Base-by-base conservation (phyloP, 2,797 vertebrate species). In the Anas georgica region DNA sequence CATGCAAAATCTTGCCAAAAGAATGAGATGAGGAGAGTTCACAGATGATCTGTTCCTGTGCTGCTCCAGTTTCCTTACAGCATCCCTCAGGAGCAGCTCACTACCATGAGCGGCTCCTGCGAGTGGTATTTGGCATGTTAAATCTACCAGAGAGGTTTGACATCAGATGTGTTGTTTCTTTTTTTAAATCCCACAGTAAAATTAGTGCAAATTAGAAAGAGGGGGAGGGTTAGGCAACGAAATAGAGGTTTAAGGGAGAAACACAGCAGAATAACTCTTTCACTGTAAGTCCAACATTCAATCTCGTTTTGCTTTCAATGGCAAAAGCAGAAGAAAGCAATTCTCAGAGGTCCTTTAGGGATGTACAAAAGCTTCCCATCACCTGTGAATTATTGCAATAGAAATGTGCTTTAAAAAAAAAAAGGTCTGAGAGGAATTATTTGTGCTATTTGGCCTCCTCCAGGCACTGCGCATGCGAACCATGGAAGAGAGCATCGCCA, bases 131-230 rank as follows among this genome's bases (percentile, higher is more conserved):
- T 93, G 96, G 96, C 97, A 86, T 56, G 28, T 56, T 63, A 25
- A 7, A 21, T 77, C 73, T 63, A 37, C 75, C 67, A 75, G 83
- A 75, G 70, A 88, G 85, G 26, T 85, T 37, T 43, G 77, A 88
- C 77, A 79, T 67, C 18, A 0, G 46, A 37, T 22, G 20, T 20
- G 13, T 6, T 35, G 31, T 39, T 23, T 23, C 23, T 12, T 17
- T 26, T 63, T 58, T 29, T 26, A 75, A 54, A 62, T 56, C 58
- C 76, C 76, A 68, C 64, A 48, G 43, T 56, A 84, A 29, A 31
- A 74, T 93, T 97, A 97, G 97, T 97, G 97, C 96, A 96, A 97
- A 96, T 94, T 48, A 91, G 83, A 92, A 64, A 17, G 1, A 9
- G 50, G 64, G 39, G 17, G 2, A 2, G 12, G 23, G 43, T 22